Conservation (phyloP, 35 echinoderm and acorn worm species). For the Eucidaris tribuloides region DNA sequence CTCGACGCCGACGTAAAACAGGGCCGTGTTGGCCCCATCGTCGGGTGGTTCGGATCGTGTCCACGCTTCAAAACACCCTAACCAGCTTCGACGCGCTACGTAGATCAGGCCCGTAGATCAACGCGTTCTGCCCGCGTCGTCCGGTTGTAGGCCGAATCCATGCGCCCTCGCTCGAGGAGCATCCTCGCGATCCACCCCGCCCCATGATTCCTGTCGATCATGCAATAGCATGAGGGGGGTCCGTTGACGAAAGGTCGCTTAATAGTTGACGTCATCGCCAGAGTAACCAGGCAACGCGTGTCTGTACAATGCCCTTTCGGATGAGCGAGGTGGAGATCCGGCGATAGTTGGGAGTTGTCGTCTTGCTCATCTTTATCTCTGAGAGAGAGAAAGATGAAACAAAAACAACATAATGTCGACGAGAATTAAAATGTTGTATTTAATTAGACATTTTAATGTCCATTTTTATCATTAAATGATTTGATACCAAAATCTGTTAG, state of each 20-base stretch:
- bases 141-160: slow-evolving; percentile 65
- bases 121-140: slow-evolving; percentile 67
- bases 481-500: too few species aligned
- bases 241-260: slow-evolving; percentile 16
- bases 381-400: neutral
- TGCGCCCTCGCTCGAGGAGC: slow-evolving; percentile 65
- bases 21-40: slow-evolving; percentile 65
- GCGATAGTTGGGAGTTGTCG: neutral
- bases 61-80: slow-evolving; percentile 52
- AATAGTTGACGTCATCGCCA: slow-evolving; percentile 50
- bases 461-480: too few species aligned
- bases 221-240: slow-evolving; percentile 67
- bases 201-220: slow-evolving; percentile 65
- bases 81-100: slow-evolving; percentile 49
- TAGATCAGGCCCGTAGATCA: slow-evolving; percentile 78
- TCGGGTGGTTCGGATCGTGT: slow-evolving; percentile 79
- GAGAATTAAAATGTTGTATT: too few species aligned
- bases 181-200: slow-evolving; percentile 80
- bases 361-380: slow-evolving; percentile 1
- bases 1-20: slow-evolving; percentile 74
- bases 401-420: neutral
- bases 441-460: too few species aligned
- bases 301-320: slow-evolving; percentile 70
- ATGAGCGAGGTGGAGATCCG: slow-evolving; percentile 66
- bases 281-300: slow-evolving; percentile 51